These are phyloP conservation scores for Chloromyia formosa DNA, from an alignment of 2,888 invertebrate species.

Conservation along the genomic window DNA sequence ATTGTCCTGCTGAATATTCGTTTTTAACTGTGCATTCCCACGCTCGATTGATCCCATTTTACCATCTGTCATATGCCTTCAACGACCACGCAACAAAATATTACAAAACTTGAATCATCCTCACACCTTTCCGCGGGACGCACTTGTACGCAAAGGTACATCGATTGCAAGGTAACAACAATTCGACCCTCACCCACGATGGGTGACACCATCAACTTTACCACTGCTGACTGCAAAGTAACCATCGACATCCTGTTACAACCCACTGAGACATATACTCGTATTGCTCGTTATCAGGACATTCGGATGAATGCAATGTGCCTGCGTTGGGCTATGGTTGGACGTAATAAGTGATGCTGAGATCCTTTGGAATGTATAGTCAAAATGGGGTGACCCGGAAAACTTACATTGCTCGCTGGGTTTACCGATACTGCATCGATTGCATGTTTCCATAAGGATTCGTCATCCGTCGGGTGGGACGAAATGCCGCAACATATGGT, in stretches of 20 bases:
- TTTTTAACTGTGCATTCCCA: slow-evolving; percentile 47
- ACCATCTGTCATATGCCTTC: slow-evolving; percentile 43
- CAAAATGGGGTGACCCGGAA: slow-evolving; percentile 1
- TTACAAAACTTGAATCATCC: slow-evolving; percentile 29
- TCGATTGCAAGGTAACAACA: slow-evolving; percentile 19
- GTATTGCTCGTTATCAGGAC: not conserved
- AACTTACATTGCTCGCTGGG: slow-evolving; percentile 11
- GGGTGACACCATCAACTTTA: slow-evolving; percentile 35
- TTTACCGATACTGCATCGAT: slow-evolving; percentile 24
- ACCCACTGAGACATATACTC: not conserved
- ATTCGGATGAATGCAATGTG: not conserved
- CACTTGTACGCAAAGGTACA: not conserved
- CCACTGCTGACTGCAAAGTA: slow-evolving; percentile 17
- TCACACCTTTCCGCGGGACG: slow-evolving; percentile 32
- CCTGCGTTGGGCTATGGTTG: not conserved
- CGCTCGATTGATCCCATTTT: slow-evolving; percentile 42
- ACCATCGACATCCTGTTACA: slow-evolving; percentile 20
- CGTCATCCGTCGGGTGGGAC: slow-evolving; percentile 10
- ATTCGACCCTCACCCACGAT: slow-evolving; percentile 3
- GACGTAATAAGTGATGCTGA: slow-evolving; percentile 42
- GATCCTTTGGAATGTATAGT: slow-evolving; percentile 36
- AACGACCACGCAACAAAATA: slow-evolving; percentile 22
- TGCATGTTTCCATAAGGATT: slow-evolving; percentile 23
- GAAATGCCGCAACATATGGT: slow-evolving; percentile 44
- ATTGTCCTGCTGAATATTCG: not conserved